Percentiles rank a stretch among this genome's conserved stretches.
These are phyloP conservation scores for Drosophila arizonae DNA, from an alignment of 1,140 invertebrate species.

Conservation along the genomic window DNA sequence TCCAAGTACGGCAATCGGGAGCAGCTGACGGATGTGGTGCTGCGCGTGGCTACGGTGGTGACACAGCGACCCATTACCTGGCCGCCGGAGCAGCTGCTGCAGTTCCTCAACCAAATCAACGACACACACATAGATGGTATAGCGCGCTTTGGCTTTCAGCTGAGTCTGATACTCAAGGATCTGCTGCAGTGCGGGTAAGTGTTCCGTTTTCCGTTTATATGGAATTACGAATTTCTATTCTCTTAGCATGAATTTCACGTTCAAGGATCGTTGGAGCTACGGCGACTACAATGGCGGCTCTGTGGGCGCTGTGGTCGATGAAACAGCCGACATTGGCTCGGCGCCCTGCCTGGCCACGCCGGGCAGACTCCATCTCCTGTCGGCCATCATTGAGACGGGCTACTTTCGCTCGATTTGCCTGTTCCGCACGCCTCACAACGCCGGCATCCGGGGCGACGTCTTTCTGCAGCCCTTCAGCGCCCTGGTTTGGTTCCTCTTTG, in stretches of 20 bases:
- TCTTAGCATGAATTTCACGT: conserved; percentile 56
- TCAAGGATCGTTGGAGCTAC: conserved; percentile 65
- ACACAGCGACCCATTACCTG: conserved; percentile 47
- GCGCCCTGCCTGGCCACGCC: conserved; percentile 55
- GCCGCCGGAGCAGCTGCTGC: conserved; percentile 37
- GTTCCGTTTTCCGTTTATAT: not conserved
- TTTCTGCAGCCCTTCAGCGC: conserved; percentile 71
- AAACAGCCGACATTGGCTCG: conserved; percentile 59
- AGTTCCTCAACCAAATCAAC: conserved; percentile 47
- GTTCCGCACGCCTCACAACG: conserved; percentile 75
- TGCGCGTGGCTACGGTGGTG: conserved; percentile 74
- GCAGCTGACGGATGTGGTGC: conserved; percentile 55
- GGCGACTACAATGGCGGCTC: conserved; percentile 56
- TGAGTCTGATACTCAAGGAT: conserved; percentile 47
- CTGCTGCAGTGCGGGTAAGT: conserved; percentile 56
- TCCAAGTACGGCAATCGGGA: conserved; percentile 62
- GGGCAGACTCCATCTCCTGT: conserved; percentile 53
- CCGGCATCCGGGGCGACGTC: conserved; percentile 61
- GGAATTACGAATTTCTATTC: not conserved
- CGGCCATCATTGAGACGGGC: conserved; percentile 60
- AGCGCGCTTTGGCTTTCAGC: conserved; percentile 64
- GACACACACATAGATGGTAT: conserved; percentile 58
- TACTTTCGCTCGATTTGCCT: conserved; percentile 68
- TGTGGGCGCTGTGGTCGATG: conserved; percentile 58
- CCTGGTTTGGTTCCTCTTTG: conserved; percentile 67